Evolutionary conservation across 2,113 vertebrate genomes (phyloP).

Genomic region (Petrocephalus microphthalmus): DNA sequence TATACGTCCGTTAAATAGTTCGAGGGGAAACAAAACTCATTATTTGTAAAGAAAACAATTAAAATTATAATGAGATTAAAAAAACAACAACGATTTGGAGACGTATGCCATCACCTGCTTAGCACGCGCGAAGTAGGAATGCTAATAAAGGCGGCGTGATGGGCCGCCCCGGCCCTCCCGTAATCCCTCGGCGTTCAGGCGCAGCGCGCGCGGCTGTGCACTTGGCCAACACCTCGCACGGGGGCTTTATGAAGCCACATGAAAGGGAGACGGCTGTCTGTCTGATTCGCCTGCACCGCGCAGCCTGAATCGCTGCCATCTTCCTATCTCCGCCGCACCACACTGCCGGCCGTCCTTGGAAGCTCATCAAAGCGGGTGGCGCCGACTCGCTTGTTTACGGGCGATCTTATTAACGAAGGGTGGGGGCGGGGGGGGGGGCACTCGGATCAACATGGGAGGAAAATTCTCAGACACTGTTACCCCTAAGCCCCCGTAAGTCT

Average conservation of each 20-base stretch:
- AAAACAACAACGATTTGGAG: constrained; percentile 21
- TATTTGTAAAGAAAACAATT: constrained; percentile 12
- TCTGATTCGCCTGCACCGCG: constrained; percentile 25
- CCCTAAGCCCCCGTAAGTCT: not conserved
- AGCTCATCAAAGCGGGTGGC: not conserved
- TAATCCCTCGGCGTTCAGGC: constrained; percentile 36
- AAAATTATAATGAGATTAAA: constrained; percentile 13
- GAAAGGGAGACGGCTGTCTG: constrained; percentile 7
- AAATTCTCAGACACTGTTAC: not conserved
- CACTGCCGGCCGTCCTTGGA: constrained; percentile 22
- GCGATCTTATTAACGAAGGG: constrained; percentile 22
- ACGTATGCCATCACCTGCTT: constrained; percentile 22
- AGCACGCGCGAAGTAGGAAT: constrained; percentile 14
- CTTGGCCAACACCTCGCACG: constrained; percentile 32
- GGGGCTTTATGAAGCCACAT: constrained; percentile 12
- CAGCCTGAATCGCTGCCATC: constrained; percentile 24
- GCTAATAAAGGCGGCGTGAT: constrained; percentile 37
- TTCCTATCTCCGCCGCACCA: constrained; percentile 32
- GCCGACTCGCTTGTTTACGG: not conserved
- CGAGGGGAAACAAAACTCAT: constrained; percentile 15
- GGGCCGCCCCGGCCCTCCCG: constrained; percentile 20
- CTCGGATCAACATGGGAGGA: not conserved
- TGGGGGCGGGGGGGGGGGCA: not conserved
- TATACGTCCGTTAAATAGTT: constrained; percentile 32
- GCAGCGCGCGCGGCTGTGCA: constrained; percentile 15